A percentile compares a stretch with the other conserved stretches of the same genome.
Evolutionary conservation across 1,140 invertebrate genomes (phyloP).

Genomic region (Pseudomyrmex flavicornis): DNA sequence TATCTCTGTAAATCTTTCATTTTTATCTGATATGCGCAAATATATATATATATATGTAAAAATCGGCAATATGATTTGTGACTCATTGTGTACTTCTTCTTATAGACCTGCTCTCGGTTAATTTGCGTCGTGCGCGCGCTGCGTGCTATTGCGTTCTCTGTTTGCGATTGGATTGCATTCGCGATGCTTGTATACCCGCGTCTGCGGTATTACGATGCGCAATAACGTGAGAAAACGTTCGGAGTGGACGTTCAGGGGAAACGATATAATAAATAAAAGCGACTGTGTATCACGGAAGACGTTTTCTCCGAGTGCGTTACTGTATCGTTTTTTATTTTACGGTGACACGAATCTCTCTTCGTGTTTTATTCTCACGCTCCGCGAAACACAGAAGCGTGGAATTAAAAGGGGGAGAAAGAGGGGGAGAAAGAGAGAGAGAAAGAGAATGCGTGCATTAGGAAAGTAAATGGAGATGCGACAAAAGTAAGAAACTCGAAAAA

Average conservation of each 20-base stretch:
- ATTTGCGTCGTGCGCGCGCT: neutral
- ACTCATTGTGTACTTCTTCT: neutral
- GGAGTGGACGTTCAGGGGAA: neutral
- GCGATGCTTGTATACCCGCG: neutral
- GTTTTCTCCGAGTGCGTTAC: conserved; percentile 29
- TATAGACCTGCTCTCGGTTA: neutral
- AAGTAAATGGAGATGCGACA: conserved; percentile 15
- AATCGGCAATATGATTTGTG: conserved; percentile 7
- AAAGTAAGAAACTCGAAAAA: conserved; percentile 21
- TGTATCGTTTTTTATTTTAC: conserved; percentile 52
- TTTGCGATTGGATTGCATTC: neutral
- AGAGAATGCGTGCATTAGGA: conserved; percentile 12
- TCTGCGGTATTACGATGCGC: conserved; percentile 25
- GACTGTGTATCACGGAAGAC: conserved; percentile 11
- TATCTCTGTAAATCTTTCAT: neutral
- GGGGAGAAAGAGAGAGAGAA: no score
- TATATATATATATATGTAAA: no score
- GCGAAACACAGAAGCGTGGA: neutral
- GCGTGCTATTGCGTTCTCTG: neutral
- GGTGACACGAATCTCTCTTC: conserved; percentile 5
- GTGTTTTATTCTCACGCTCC: conserved; percentile 36
- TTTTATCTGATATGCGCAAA: neutral
- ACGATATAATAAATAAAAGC: conserved; percentile 40
- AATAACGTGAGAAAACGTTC: conserved; percentile 23
- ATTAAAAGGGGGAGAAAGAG: conserved; percentile 23